phyloP scores from a whole-genome alignment of 2,113 vertebrate species.

The Arothron firmamentum region DNA sequence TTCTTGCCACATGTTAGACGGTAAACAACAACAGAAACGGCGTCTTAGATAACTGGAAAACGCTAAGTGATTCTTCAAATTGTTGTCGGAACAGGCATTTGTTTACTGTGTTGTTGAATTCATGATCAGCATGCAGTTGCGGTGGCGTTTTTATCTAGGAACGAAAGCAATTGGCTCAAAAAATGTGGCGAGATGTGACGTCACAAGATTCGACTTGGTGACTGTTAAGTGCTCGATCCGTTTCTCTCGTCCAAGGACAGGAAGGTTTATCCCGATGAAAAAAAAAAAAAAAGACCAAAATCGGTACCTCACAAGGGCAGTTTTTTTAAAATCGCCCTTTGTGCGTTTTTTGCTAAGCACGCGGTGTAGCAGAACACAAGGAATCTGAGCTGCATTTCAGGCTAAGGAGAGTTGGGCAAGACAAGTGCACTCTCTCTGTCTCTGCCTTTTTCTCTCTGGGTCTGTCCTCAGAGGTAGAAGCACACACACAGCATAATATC shows the following conservation, averaged over 20 bases:
- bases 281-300: not conserved
- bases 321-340: not conserved
- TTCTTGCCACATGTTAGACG: conserved; percentile 67
- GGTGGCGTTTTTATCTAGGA: conserved; percentile 36
- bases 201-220: conserved; percentile 73
- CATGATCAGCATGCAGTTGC: conserved; percentile 22
- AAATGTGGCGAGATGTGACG: conserved; percentile 94
- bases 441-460: conserved; percentile 17
- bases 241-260: conserved; percentile 58
- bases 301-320: too few relatives aligned
- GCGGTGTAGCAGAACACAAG: conserved; percentile 26
- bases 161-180: conserved; percentile 82
- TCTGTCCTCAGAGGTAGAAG: conserved; percentile 38
- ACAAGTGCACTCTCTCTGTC: conserved; percentile 48
- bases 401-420: conserved; percentile 47
- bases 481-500: conserved; percentile 32
- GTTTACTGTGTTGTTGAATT: conserved; percentile 64
- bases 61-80: conserved; percentile 13
- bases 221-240: conserved; percentile 68
- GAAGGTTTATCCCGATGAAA: conserved; percentile 4
- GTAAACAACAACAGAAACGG: conserved; percentile 59
- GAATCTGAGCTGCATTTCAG: conserved; percentile 42
- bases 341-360: conserved; percentile 30
- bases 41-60: conserved; percentile 29
- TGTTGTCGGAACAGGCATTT: conserved; percentile 30